Evolutionary conservation across 2,888 invertebrate species (phyloP).

Genomic region (Morpho helenor): DNA sequence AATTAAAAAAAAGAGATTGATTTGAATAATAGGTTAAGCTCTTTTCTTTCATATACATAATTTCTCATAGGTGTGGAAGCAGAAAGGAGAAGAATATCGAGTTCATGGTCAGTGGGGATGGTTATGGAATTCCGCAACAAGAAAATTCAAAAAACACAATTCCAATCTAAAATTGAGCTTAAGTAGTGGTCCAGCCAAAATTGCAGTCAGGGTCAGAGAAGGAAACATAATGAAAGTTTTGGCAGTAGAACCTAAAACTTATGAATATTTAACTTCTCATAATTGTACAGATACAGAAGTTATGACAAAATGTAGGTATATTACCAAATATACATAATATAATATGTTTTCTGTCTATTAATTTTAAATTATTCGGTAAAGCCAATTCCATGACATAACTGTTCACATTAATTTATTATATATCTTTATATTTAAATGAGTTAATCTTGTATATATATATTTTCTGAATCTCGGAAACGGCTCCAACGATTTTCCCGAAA

Average conservation of each 20-base stretch:
- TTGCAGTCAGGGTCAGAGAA: conserved; percentile 87
- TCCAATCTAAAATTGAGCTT: conserved; percentile 45
- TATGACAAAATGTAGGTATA: conserved; percentile 59
- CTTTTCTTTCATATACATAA: too few relatives aligned
- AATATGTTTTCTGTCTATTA: too few relatives aligned
- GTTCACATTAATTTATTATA: too few relatives aligned
- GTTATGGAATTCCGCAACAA: conserved; percentile 91
- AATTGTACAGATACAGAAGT: conserved; percentile 67
- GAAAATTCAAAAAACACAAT: conserved; percentile 77
- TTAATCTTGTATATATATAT: too few relatives aligned
- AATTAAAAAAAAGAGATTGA: too few relatives aligned
- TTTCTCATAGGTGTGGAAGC: conserved; percentile 87
- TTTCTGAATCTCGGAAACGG: too few relatives aligned
- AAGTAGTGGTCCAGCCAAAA: conserved; percentile 83
- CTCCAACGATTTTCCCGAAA: too few relatives aligned
- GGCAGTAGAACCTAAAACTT: conserved; percentile 88
- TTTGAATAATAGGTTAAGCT: too few relatives aligned
- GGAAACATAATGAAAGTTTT: conserved; percentile 85
- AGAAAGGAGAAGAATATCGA: conserved; percentile 98
- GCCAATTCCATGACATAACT: too few relatives aligned
- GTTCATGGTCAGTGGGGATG: conserved; percentile 99
- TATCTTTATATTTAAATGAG: too few relatives aligned
- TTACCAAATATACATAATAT: background rate
- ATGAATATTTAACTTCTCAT: conserved; percentile 83
- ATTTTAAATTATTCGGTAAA: too few relatives aligned